Evolutionary conservation across 2,113 vertebrate genomes (phyloP).

Genomic region (Baryphthengus martii): DNA sequence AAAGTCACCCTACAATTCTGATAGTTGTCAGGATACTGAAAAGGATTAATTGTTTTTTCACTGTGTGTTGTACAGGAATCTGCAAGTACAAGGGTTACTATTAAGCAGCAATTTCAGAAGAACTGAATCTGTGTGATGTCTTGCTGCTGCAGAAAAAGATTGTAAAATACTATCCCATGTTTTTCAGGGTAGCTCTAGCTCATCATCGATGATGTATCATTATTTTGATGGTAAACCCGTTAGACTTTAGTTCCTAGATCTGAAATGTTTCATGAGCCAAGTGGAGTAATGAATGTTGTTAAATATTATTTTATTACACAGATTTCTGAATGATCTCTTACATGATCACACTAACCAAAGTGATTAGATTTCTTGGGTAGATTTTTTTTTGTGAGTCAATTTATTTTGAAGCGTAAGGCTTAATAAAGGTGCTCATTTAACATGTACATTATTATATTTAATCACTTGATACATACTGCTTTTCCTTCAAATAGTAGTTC

Average conservation of each 20-base stretch:
- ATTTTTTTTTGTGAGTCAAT: background rate
- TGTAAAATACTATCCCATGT: background rate
- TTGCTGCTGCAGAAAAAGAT: background rate
- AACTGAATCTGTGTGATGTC: background rate
- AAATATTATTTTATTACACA: background rate
- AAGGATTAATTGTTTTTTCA: background rate
- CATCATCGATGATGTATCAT: background rate
- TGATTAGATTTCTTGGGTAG: background rate
- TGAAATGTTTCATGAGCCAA: background rate
- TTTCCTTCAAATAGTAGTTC: background rate
- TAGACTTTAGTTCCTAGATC: background rate
- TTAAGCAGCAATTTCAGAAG: background rate
- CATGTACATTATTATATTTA: background rate
- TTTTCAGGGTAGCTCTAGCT: background rate
- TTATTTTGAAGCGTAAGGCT: background rate
- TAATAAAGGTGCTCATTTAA: background rate
- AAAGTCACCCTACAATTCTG: background rate
- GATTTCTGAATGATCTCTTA: background rate
- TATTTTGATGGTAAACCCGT: background rate
- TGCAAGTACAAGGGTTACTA: background rate
- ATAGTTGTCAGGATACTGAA: background rate
- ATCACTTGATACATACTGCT: background rate
- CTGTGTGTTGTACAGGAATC: background rate
- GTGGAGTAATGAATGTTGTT: background rate
- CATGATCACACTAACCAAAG: background rate